Percentiles rank a stretch among this genome's conserved stretches.
Evolutionary conservation across 1,140 invertebrate genomes (phyloP).

Genomic region (Leguminivora glycinivorella): DNA sequence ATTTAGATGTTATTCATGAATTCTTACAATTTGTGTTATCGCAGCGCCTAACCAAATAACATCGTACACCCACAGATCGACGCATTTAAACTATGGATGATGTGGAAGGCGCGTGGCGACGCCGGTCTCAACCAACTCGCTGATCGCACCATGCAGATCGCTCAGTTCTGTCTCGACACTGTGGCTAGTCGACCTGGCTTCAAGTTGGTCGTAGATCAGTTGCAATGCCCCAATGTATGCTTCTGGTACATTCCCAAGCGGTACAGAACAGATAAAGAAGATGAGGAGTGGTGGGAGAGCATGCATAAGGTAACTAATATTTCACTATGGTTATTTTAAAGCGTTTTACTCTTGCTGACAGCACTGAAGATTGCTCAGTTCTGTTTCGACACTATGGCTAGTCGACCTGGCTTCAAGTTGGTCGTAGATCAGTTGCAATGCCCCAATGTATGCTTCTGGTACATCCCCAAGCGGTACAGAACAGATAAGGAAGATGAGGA

Average conservation of each 20-base stretch:
- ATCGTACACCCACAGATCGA: slow-evolving; percentile 82
- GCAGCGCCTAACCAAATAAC: background rate
- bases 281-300: slow-evolving; percentile 83
- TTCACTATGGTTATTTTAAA: slow-evolving; percentile 29
- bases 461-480: too few relatives aligned
- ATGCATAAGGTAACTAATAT: slow-evolving; percentile 80
- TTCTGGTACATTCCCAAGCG: slow-evolving; percentile 94
- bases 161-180: slow-evolving; percentile 80
- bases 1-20: too few relatives aligned
- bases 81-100: slow-evolving; percentile 95
- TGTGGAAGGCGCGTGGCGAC: slow-evolving; percentile 91
- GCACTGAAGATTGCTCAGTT: slow-evolving; percentile 81
- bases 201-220: slow-evolving; percentile 80
- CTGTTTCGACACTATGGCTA: too few relatives aligned
- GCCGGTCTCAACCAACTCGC: slow-evolving; percentile 79
- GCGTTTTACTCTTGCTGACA: slow-evolving; percentile 44
- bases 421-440: too few relatives aligned
- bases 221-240: slow-evolving; percentile 91
- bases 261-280: slow-evolving; percentile 83
- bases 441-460: too few relatives aligned
- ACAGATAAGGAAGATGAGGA: too few relatives aligned
- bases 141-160: slow-evolving; percentile 82
- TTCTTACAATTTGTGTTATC: too few relatives aligned
- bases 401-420: too few relatives aligned
- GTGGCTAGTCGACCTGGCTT: slow-evolving; percentile 80